Percentiles rank a stretch among this genome's conserved stretches.
Conservation (phyloP, 2,888 invertebrate genomes). For the Drosophila monieri region DNA sequence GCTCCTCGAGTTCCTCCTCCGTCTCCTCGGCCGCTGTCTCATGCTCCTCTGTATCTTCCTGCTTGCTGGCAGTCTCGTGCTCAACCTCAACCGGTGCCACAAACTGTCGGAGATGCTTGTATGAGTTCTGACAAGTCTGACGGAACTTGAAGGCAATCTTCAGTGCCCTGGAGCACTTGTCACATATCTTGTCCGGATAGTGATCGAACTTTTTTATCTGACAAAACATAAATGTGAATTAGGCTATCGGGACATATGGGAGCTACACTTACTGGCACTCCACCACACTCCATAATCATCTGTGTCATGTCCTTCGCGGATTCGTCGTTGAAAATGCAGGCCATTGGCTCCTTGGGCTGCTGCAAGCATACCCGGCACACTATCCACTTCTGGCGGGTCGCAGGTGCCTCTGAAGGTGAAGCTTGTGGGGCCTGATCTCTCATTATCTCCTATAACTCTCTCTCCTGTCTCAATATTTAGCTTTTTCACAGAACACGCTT, state of each 20-base stretch:
- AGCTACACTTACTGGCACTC: slow-evolving; percentile 76
- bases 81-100: slow-evolving; percentile 80
- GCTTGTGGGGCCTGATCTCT: slow-evolving; percentile 51
- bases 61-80: slow-evolving; percentile 1
- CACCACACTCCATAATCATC: slow-evolving; percentile 81
- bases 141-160: slow-evolving; percentile 78
- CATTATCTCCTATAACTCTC: slow-evolving; percentile 20
- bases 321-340: slow-evolving; percentile 77
- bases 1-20: slow-evolving; percentile 47
- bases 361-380: slow-evolving; percentile 79
- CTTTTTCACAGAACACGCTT: slow-evolving; percentile 35
- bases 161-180: slow-evolving; percentile 71
- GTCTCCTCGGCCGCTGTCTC: slow-evolving; percentile 39
- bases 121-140: slow-evolving; percentile 76
- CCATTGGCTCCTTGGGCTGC: slow-evolving; percentile 79
- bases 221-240: not conserved
- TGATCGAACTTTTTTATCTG: slow-evolving; percentile 81
- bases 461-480: slow-evolving; percentile 18
- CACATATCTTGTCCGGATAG: slow-evolving; percentile 81
- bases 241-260: accelerated
- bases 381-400: slow-evolving; percentile 76
- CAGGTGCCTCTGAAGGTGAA: slow-evolving; percentile 39
- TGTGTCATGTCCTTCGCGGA: slow-evolving; percentile 77
- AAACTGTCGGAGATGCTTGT: slow-evolving; percentile 79
- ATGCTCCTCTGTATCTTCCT: slow-evolving; percentile 32